phyloP scores from a whole-genome alignment of 2,113 vertebrate genomes.

The Platichthys flesus region DNA sequence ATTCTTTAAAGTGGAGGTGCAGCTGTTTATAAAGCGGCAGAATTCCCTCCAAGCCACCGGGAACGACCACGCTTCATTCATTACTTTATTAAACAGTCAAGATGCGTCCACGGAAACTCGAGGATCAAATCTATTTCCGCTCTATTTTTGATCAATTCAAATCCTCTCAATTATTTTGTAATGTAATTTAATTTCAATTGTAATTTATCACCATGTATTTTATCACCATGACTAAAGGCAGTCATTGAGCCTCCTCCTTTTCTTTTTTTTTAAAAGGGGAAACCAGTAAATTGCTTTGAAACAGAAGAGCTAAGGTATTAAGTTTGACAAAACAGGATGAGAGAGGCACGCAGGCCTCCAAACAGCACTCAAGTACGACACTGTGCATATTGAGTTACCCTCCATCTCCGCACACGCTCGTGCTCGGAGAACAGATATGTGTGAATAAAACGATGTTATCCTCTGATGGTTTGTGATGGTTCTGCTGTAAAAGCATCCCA shows the following conservation, averaged over 20 bases:
- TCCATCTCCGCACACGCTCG: slow-evolving; percentile 3
- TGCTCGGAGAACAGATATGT: slow-evolving; percentile 22
- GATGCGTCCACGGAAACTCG: neutral
- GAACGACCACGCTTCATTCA: neutral
- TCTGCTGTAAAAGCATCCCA: slow-evolving; percentile 63
- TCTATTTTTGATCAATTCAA: neutral
- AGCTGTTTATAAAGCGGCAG: neutral
- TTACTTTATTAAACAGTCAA: slow-evolving; percentile 1
- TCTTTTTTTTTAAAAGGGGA: neutral
- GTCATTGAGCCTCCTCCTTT: neutral
- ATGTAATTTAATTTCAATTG: neutral
- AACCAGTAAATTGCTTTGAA: neutral
- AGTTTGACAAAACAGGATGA: slow-evolving; percentile 24
- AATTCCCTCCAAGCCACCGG: neutral
- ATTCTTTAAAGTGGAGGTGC: neutral
- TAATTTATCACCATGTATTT: slow-evolving; percentile 1
- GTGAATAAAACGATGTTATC: slow-evolving; percentile 50
- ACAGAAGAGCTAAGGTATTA: slow-evolving; percentile 10
- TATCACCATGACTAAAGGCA: neutral
- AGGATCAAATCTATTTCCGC: neutral
- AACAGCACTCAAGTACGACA: slow-evolving; percentile 8
- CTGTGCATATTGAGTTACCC: slow-evolving; percentile 39
- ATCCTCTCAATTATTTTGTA: neutral
- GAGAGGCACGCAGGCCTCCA: neutral
- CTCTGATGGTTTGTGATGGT: slow-evolving; percentile 61